These are phyloP conservation scores for Pachypanchax playfairii DNA, from an alignment of 2,113 vertebrate species.

Conservation along the genomic window DNA sequence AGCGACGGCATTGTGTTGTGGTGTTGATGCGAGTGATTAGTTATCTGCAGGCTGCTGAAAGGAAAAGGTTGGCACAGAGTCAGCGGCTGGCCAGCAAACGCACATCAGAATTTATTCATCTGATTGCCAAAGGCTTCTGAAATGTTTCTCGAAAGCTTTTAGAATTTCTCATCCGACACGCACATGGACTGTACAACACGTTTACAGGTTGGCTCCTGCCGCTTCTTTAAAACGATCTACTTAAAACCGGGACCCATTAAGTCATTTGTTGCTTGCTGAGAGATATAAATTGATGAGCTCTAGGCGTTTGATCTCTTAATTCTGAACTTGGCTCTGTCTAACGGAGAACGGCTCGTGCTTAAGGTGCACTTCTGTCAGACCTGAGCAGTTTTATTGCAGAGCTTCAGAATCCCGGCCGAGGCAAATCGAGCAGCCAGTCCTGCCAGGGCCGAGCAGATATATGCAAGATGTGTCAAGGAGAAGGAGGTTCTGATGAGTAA, in stretches of 20 bases:
- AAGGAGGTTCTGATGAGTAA: slow-evolving; percentile 52
- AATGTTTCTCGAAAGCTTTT: slow-evolving; percentile 11
- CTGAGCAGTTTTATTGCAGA: slow-evolving; percentile 69
- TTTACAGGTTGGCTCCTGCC: slow-evolving; percentile 29
- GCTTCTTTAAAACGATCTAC: slow-evolving; percentile 51
- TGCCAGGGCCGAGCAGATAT: slow-evolving; percentile 43
- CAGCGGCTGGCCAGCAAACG: slow-evolving; percentile 33
- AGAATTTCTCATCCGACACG: background rate
- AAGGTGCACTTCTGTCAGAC: slow-evolving; percentile 75
- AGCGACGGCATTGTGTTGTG: slow-evolving; percentile 46
- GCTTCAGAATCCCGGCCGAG: slow-evolving; percentile 51
- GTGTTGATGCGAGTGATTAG: slow-evolving; percentile 69
- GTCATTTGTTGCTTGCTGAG: slow-evolving; percentile 71
- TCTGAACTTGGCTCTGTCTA: slow-evolving; percentile 72
- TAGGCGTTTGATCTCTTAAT: slow-evolving; percentile 79
- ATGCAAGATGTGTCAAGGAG: slow-evolving; percentile 29
- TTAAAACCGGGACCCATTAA: slow-evolving; percentile 71
- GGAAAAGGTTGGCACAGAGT: slow-evolving; percentile 60
- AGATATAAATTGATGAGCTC: slow-evolving; percentile 67
- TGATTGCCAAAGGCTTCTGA: slow-evolving; percentile 38
- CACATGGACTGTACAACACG: slow-evolving; percentile 9
- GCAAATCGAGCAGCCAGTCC: slow-evolving; percentile 33
- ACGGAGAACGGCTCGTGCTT: slow-evolving; percentile 71
- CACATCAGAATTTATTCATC: slow-evolving; percentile 43
- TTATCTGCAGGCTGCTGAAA: slow-evolving; percentile 60